A percentile compares a stretch with the other conserved stretches of the same genome.
These are phyloP conservation scores for Pangasianodon gigas DNA, from an alignment of 2,113 vertebrate species.

Conservation along the genomic window DNA sequence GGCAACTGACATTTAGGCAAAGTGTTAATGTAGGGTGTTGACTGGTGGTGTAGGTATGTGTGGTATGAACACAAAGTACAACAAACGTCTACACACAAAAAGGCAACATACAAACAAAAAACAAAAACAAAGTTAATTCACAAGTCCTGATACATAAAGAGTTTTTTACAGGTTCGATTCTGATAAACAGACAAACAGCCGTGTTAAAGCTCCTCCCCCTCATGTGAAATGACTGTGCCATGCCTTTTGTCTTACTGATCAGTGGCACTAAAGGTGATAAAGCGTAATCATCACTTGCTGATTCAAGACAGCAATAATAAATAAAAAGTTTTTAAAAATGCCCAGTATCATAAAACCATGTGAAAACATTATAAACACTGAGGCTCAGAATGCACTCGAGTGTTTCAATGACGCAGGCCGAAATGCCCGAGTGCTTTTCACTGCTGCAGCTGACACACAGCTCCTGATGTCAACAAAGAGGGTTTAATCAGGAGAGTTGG, in stretches of 20 bases:
- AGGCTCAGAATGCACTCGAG: neutral
- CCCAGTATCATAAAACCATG: neutral
- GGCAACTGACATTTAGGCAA: neutral
- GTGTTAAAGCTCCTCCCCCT: neutral
- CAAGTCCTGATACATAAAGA: neutral
- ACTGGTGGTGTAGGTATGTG: neutral
- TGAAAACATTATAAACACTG: neutral
- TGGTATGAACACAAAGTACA: neutral
- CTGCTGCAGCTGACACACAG: conserved; percentile 34
- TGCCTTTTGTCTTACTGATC: neutral
- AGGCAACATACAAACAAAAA: neutral
- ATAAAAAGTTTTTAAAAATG: neutral
- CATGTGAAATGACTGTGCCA: neutral
- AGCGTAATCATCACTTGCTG: neutral
- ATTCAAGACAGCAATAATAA: neutral
- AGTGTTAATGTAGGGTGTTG: neutral
- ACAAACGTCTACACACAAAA: neutral
- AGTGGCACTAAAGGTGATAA: neutral
- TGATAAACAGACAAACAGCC: neutral
- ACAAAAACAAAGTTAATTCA: neutral
- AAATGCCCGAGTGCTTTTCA: conserved; percentile 39
- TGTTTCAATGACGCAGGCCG: conserved; percentile 30
- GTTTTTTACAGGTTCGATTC: neutral
- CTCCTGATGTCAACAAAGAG: conserved; percentile 44
- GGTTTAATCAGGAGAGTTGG: conserved; percentile 32